phyloP scores from a whole-genome alignment of 2,888 invertebrate genomes.

The Agonum fuliginosum region DNA sequence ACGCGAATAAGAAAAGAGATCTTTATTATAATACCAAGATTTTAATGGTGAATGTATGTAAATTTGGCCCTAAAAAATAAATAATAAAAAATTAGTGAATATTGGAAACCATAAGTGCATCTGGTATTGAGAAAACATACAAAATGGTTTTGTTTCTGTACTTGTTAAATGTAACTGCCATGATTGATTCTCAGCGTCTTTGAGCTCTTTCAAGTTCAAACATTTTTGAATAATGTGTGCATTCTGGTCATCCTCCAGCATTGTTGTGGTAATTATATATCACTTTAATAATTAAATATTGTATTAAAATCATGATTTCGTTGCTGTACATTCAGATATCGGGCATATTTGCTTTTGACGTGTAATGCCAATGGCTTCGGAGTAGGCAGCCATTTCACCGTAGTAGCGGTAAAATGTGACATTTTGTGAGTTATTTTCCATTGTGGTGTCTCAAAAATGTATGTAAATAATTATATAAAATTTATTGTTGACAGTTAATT shows the following conservation, averaged over 20 bases:
- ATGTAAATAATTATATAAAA: slow-evolving; percentile 9
- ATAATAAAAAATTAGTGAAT: slow-evolving; percentile 9
- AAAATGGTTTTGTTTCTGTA: slow-evolving; percentile 50
- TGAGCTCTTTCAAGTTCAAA: slow-evolving; percentile 67
- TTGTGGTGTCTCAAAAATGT: slow-evolving; percentile 1
- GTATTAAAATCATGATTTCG: slow-evolving; percentile 63
- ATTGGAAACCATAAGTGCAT: neutral
- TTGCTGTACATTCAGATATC: slow-evolving; percentile 66
- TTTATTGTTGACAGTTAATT: slow-evolving; percentile 40
- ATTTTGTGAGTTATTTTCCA: slow-evolving; percentile 38
- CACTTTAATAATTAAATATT: slow-evolving; percentile 63
- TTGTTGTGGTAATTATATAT: slow-evolving; percentile 69
- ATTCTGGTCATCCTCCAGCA: slow-evolving; percentile 67
- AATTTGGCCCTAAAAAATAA: neutral
- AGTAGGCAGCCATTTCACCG: slow-evolving; percentile 57
- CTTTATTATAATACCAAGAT: slow-evolving; percentile 43
- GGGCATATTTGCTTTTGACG: slow-evolving; percentile 66
- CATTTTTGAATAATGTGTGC: slow-evolving; percentile 70
- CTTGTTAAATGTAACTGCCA: slow-evolving; percentile 68
- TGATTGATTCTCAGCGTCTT: slow-evolving; percentile 73
- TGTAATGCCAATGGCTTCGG: slow-evolving; percentile 69
- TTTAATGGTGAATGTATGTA: slow-evolving; percentile 23
- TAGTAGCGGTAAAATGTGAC: slow-evolving; percentile 48
- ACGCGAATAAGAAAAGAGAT: slow-evolving; percentile 53
- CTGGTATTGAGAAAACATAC: slow-evolving; percentile 52